Evolutionary conservation across 2,113 vertebrate genomes (phyloP).

Genomic region (Epinephelus moara): DNA sequence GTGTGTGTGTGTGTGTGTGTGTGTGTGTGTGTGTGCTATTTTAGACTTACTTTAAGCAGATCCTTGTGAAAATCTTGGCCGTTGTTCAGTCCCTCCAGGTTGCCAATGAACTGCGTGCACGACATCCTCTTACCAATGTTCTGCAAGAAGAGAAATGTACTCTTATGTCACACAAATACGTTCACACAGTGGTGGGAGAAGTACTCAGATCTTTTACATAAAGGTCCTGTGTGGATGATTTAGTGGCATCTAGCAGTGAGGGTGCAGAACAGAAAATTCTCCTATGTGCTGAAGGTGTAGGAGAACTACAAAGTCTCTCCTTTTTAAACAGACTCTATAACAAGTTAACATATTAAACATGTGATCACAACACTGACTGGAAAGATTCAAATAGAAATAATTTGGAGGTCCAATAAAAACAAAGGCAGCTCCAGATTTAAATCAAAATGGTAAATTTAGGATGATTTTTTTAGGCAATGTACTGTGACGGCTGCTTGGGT

Average conservation of each 20-base stretch:
- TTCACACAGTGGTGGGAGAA: too few species aligned
- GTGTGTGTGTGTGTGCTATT: slow-evolving; percentile 39
- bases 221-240: too few species aligned
- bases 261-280: too few species aligned
- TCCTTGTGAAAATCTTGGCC: slow-evolving; percentile 95
- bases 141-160: slow-evolving; percentile 73
- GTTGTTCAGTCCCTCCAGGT: slow-evolving; percentile 95
- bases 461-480: not conserved
- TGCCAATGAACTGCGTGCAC: slow-evolving; percentile 92
- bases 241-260: too few species aligned
- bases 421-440: not conserved
- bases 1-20: slow-evolving; percentile 23
- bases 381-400: not conserved
- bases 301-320: not conserved
- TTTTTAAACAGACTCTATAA: not conserved
- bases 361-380: not conserved
- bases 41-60: slow-evolving; percentile 92
- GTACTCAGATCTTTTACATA: too few species aligned
- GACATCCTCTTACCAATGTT: slow-evolving; percentile 98
- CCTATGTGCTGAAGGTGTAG: too few species aligned
- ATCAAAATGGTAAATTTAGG: not conserved
- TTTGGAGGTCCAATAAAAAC: not conserved
- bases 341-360: not conserved
- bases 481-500: not conserved
- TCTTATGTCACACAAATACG: not conserved